A percentile compares a stretch with the other conserved stretches of the same genome.
phyloP scores from a whole-genome alignment of 2,888 invertebrate genomes.

The Eulithis prunata region DNA sequence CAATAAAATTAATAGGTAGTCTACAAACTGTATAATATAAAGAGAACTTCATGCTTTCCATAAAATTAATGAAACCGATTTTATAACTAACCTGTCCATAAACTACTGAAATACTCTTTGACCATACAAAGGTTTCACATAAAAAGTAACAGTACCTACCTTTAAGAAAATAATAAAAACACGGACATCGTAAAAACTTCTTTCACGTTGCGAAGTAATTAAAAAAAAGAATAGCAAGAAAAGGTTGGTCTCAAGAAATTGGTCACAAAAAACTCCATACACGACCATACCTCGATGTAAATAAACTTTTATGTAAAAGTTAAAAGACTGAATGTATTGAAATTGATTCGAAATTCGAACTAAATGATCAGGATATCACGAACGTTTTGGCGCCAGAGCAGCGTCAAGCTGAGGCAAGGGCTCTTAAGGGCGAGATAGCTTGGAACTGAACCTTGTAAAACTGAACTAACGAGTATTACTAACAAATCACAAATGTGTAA shows the following conservation, averaged over 20 bases:
- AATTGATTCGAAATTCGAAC: slow-evolving; percentile 30
- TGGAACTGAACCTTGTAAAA: slow-evolving; percentile 4
- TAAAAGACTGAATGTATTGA: slow-evolving; percentile 19
- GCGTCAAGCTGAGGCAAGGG: slow-evolving; percentile 53
- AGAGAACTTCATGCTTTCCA: slow-evolving; percentile 1
- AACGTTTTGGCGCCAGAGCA: slow-evolving; percentile 56
- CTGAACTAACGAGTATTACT: not conserved
- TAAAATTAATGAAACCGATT: no score
- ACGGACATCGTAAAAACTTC: slow-evolving; percentile 11
- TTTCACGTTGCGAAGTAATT: slow-evolving; percentile 20
- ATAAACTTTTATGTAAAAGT: slow-evolving; percentile 31
- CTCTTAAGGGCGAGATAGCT: slow-evolving; percentile 12
- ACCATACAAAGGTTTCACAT: not conserved
- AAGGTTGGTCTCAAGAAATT: slow-evolving; percentile 23
- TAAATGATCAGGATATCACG: slow-evolving; percentile 30
- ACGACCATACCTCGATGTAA: slow-evolving; percentile 16
- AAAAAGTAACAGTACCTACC: slow-evolving; percentile 9
- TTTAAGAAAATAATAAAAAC: slow-evolving; percentile 5
- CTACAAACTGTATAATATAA: not conserved
- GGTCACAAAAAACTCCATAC: slow-evolving; percentile 24
- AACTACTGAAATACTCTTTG: not conserved
- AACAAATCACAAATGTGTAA: no score
- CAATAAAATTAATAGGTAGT: not conserved
- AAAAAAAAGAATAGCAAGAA: slow-evolving; percentile 22
- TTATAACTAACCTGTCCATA: not conserved